Base-by-base conservation (phyloP, 1,140 invertebrate genomes). In the Temnothorax curvispinosus region DNA sequence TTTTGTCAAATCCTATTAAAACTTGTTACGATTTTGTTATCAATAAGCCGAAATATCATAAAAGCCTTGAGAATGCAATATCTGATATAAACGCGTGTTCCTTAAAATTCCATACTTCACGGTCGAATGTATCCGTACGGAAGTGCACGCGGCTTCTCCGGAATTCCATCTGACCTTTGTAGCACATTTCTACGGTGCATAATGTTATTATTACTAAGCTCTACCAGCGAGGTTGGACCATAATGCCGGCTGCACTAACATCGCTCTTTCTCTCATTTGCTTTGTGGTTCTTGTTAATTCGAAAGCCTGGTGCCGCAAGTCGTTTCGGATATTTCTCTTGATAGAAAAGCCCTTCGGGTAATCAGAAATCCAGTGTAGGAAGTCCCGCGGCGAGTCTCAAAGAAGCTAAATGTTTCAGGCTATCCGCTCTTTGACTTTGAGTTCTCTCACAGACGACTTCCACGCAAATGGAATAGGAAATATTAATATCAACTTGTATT, bases 201-300 rank as follows among this genome's bases (percentile, higher is more conserved):
- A 71, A 82, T 44, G 76, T 82, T 86, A 81, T 86, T 82, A 86
- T 82, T 86, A 32, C 76, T 86, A 82, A 86, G 77, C 85, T 81
- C 85, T 47, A 15, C 18, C 47, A 58, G 72, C 35, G 5, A 41
- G 44, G 32, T 77, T 56, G 35, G 58, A 67, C 85, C 21, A 54
- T 81, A 81, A 82, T 67, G 60, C 77, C 72, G 41, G 15, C 75
- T 88, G 58, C 15, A 27, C 69, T 62, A 74, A 89, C 85, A 72
- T 89, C 86, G 56, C 41, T 88, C 64, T 67, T 27, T 27, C 65
- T 67, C 27, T 27, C 65, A 75, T 89, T 88, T 87, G 72, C 78
- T 89, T 89, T 88, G 88, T 88, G 80, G 56, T 85, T 88, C 88
- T 75, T 85, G 71, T 60, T 84, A 84, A 75, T 54, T 35, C 38